Conservation (phyloP, 64 coral and sea anemone genomes). For the Hydrozoanthus tunicans region DNA sequence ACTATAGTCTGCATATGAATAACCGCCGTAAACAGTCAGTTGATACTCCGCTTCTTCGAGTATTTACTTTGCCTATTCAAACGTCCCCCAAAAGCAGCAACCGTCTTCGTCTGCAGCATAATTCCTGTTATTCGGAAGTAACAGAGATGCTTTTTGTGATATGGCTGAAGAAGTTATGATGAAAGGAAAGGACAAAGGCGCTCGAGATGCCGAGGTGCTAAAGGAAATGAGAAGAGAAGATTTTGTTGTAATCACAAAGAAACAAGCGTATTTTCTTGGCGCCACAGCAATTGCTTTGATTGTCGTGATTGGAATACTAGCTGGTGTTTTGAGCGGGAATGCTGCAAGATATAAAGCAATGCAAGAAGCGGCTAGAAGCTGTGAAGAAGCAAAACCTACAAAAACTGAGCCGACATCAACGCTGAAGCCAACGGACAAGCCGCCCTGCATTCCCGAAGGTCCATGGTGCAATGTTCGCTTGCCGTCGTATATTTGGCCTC, state of each 20-base stretch:
- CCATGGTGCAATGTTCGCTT: constrained; percentile 72
- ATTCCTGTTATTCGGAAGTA: background rate
- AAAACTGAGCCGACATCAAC: background rate
- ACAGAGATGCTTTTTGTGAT: background rate
- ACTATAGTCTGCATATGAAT: too few species aligned
- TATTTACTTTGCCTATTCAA: too few species aligned
- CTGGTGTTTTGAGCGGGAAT: constrained; percentile 63
- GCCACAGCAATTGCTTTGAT: constrained; percentile 47
- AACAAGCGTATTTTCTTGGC: constrained; percentile 20
- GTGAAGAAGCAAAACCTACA: background rate
- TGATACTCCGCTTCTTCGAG: too few species aligned
- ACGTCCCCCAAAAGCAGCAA: too few species aligned
- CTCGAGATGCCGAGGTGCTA: background rate
- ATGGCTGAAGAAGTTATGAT: constrained; percentile 60
- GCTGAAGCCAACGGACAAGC: constrained; percentile 13
- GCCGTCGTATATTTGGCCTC: constrained; percentile 57
- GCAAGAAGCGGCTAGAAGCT: background rate
- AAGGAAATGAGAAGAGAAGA: constrained; percentile 22
- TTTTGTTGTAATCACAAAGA: constrained; percentile 48
- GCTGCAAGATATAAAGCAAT: constrained; percentile 50
- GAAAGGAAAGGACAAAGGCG: background rate
- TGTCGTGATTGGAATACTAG: constrained; percentile 46
- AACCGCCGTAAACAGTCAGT: too few species aligned
- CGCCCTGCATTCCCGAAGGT: constrained; percentile 23
- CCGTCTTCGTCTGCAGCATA: too few species aligned